Evolutionary conservation across 2,113 vertebrate genomes (phyloP).

Genomic region (Aptenodytes forsteri): DNA sequence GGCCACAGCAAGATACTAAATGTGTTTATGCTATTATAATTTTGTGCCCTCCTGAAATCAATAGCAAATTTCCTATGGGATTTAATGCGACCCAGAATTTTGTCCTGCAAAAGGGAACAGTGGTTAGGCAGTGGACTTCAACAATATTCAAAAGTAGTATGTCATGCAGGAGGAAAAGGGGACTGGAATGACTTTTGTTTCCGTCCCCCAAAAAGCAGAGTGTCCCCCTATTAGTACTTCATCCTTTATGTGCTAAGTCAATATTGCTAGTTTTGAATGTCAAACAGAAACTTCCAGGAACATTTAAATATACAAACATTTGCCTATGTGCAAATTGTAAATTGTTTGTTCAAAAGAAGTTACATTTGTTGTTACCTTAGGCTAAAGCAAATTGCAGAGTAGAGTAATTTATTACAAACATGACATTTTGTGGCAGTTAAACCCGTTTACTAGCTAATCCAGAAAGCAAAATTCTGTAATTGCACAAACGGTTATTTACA

Average conservation of each 20-base stretch:
- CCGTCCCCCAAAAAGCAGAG: background rate
- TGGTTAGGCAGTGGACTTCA: background rate
- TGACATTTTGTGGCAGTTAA: background rate
- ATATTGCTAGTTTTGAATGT: background rate
- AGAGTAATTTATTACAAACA: background rate
- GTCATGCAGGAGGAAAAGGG: background rate
- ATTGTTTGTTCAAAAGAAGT: background rate
- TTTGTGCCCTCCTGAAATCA: background rate
- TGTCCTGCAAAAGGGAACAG: background rate
- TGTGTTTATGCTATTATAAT: background rate
- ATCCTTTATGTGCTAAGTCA: background rate
- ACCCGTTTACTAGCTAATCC: background rate
- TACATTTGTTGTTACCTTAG: constrained; percentile 5
- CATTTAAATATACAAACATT: background rate
- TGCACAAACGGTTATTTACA: background rate
- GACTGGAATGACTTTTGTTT: background rate
- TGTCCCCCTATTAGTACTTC: background rate
- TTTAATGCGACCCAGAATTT: background rate
- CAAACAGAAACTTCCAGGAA: background rate
- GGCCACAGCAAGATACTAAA: background rate
- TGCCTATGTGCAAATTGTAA: background rate
- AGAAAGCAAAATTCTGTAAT: background rate
- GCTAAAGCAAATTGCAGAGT: constrained; percentile 9
- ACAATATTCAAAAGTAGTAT: background rate
- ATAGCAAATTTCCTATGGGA: background rate